These are phyloP conservation scores for Bergia sp. DNA, from an alignment of 92 coral and sea anemone genomes.

Conservation along the genomic window DNA sequence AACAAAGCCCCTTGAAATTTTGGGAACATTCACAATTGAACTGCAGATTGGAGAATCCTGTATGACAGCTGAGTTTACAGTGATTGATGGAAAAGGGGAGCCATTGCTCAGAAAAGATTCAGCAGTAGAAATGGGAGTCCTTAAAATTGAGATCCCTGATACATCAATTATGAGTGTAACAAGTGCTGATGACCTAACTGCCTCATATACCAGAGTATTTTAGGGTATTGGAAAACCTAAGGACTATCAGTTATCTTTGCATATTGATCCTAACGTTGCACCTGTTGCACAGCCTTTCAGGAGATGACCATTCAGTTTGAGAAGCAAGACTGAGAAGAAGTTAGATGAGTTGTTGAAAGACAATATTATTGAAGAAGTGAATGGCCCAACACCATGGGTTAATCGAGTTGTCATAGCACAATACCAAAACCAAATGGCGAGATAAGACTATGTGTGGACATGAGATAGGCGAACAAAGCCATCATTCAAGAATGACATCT, in stretches of 20 bases:
- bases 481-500: constrained; percentile 35
- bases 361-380: not conserved
- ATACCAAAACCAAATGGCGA: constrained; percentile 6
- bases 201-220: constrained; percentile 15
- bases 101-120: constrained; percentile 37
- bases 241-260: constrained; percentile 22
- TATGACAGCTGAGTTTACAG: constrained; percentile 17
- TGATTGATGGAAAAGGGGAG: constrained; percentile 39
- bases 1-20: constrained; percentile 25
- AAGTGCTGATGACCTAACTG: constrained; percentile 8
- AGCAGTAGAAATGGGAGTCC: constrained; percentile 31
- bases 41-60: not conserved
- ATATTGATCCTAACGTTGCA: constrained; percentile 32
- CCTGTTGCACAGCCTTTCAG: constrained; percentile 43
- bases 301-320: constrained; percentile 24
- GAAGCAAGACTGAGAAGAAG: constrained; percentile 27
- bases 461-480: not conserved
- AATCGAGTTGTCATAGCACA: not conserved
- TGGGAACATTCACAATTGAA: constrained; percentile 9
- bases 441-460: not conserved
- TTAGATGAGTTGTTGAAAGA: not conserved
- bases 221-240: constrained; percentile 38
- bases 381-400: not conserved
- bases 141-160: constrained; percentile 29
- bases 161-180: not conserved